Evolutionary conservation across 2,113 vertebrate genomes (phyloP).

Genomic region (Austrofundulus limnaeus): DNA sequence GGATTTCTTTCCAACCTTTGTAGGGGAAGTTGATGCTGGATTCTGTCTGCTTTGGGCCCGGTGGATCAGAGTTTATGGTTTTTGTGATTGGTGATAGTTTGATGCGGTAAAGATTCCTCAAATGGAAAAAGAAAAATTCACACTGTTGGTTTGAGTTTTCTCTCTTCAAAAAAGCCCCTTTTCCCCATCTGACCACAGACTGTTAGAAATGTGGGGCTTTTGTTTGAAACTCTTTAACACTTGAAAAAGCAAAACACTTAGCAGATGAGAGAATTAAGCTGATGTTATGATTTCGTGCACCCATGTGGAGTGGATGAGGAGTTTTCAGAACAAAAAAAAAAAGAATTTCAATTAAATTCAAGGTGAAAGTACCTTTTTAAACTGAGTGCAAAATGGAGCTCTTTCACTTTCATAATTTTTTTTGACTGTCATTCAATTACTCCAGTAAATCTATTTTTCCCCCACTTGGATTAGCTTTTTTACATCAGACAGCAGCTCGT

Average conservation of each 20-base stretch:
- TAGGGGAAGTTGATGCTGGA: neutral
- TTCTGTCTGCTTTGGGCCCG: neutral
- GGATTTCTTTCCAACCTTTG: conserved; percentile 24
- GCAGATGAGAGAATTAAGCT: conserved; percentile 1
- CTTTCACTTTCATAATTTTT: conserved; percentile 49
- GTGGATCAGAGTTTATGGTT: neutral
- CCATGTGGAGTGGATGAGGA: neutral
- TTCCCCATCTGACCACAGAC: no score
- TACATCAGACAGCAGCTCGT: conserved; percentile 68
- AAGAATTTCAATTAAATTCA: conserved; percentile 64
- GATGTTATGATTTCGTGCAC: neutral
- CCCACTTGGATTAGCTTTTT: conserved; percentile 68
- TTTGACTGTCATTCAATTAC: conserved; percentile 68
- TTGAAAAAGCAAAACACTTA: neutral
- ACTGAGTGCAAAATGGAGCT: conserved; percentile 28
- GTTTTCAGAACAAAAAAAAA: conserved; percentile 8
- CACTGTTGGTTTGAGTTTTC: no score
- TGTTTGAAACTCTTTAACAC: neutral
- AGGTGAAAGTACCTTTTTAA: conserved; percentile 59
- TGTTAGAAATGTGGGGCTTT: neutral
- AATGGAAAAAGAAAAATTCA: neutral
- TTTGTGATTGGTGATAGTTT: neutral
- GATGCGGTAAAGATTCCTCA: neutral
- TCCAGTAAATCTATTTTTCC: conserved; percentile 64
- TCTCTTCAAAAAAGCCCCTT: no score